phyloP scores from a whole-genome alignment of 2,113 vertebrate species.

The Ciconia stormi region DNA sequence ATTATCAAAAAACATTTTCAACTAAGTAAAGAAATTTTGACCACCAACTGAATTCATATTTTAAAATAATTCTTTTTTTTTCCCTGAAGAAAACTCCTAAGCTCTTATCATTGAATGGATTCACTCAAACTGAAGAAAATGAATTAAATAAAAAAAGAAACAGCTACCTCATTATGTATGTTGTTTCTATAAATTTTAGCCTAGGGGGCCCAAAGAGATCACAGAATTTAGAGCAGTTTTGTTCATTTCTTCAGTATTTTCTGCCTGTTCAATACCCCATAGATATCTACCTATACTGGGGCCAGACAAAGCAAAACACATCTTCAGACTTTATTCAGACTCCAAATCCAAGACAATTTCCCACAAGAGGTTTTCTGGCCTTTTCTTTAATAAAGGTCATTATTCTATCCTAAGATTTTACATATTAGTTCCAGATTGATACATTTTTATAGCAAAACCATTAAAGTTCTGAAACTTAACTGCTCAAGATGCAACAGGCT shows the following conservation, averaged over 20 bases:
- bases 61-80: neutral
- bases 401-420: neutral
- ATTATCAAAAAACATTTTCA: neutral
- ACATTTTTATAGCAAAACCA: neutral
- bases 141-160: neutral
- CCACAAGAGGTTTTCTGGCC: neutral
- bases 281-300: accelerated
- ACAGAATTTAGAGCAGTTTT: neutral
- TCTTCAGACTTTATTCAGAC: neutral
- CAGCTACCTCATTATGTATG: neutral
- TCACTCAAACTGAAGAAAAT: neutral
- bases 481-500: neutral
- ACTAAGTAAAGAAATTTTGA: neutral
- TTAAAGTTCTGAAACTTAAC: neutral
- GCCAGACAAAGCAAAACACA: neutral
- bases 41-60: neutral
- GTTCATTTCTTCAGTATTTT: neutral
- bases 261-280: neutral
- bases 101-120: neutral
- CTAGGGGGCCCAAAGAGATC: neutral
- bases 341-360: neutral
- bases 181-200: neutral
- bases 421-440: neutral
- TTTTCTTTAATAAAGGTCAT: neutral
- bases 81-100: neutral